Percentiles rank a stretch among this genome's conserved stretches.
Conservation (phyloP, 1,140 invertebrate genomes). For the Drosophila serrata region DNA sequence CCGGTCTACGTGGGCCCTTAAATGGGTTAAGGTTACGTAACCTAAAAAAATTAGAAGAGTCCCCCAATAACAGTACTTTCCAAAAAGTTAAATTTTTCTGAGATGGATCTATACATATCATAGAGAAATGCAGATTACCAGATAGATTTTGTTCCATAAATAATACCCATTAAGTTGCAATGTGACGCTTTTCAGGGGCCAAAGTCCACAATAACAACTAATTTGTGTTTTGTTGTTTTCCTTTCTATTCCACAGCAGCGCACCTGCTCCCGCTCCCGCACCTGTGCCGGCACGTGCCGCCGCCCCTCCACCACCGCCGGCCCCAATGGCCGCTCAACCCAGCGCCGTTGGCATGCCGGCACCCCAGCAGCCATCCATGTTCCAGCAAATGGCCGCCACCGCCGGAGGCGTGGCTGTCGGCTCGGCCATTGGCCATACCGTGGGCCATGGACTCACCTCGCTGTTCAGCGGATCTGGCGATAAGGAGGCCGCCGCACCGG, state of each 20-base stretch:
- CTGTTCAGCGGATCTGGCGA: constrained; percentile 91
- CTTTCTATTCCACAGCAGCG: constrained; percentile 36
- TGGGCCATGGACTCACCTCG: constrained; percentile 94
- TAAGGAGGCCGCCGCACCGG: constrained; percentile 86
- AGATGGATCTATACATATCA: too few relatives aligned
- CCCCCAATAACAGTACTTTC: constrained; percentile 8
- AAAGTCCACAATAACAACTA: constrained; percentile 43
- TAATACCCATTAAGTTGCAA: not conserved
- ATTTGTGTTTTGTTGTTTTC: constrained; percentile 28
- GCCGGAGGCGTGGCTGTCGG: constrained; percentile 96
- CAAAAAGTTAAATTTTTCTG: too few relatives aligned
- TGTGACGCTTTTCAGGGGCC: not conserved
- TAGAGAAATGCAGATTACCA: too few relatives aligned
- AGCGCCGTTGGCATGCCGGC: constrained; percentile 79
- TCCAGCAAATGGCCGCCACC: constrained; percentile 94
- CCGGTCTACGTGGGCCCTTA: constrained; percentile 5
- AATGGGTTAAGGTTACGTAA: constrained; percentile 63
- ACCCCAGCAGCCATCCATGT: constrained; percentile 83
- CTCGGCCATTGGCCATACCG: constrained; percentile 94
- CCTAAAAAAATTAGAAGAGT: constrained; percentile 48
- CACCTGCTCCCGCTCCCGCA: constrained; percentile 48
- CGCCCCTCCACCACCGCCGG: constrained; percentile 74
- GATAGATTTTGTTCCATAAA: not conserved
- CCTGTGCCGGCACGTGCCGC: constrained; percentile 80
- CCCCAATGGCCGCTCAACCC: constrained; percentile 72